These are phyloP conservation scores for Microtus oregoni DNA, from an alignment of 2,113 vertebrate species.

Conservation along the genomic window DNA sequence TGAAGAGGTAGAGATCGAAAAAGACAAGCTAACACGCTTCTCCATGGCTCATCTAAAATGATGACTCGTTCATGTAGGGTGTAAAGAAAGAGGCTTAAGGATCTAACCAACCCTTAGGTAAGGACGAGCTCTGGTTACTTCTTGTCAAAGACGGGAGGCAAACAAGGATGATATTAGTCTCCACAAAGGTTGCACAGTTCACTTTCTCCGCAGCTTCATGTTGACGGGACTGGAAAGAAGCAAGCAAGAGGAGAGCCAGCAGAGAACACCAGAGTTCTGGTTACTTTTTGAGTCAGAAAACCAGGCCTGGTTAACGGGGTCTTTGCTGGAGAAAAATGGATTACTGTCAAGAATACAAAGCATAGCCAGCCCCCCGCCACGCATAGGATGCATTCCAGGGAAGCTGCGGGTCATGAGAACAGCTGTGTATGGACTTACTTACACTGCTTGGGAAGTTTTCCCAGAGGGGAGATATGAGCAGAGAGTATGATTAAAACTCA, in stretches of 20 bases:
- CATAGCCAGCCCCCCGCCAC: fast-evolving
- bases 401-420: not conserved
- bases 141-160: not conserved
- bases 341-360: constrained; percentile 23
- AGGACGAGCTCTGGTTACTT: not conserved
- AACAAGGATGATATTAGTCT: not conserved
- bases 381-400: not conserved
- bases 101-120: not conserved
- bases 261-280: not conserved
- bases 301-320: not conserved
- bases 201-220: not conserved
- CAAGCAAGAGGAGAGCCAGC: not conserved
- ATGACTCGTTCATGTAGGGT: not conserved
- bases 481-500: constrained; percentile 62
- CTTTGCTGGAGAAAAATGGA: not conserved
- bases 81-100: not conserved
- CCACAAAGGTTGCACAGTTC: not conserved
- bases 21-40: not conserved
- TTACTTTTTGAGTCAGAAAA: not conserved
- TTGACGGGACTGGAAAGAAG: not conserved
- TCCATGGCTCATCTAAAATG: not conserved
- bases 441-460: constrained; percentile 48
- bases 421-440: constrained; percentile 14
- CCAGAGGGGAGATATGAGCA: constrained; percentile 59
- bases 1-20: not conserved